These are phyloP conservation scores for Euura lappo DNA, from an alignment of 1,140 invertebrate genomes.

Conservation along the genomic window DNA sequence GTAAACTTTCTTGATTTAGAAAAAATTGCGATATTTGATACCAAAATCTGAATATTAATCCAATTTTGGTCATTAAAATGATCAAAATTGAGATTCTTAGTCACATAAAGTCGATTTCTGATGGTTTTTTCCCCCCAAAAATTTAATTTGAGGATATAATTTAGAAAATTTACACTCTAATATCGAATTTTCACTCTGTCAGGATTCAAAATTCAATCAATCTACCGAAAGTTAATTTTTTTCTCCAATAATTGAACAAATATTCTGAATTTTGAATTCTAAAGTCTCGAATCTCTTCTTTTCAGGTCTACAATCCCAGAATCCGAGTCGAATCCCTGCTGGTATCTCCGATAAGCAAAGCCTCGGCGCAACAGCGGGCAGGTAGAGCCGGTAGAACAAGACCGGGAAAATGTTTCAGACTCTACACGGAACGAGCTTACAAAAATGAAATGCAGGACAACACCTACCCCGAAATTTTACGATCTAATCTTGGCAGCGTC, in stretches of 20 bases:
- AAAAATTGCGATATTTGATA: too few species aligned
- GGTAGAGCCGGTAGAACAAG: slow-evolving; percentile 95
- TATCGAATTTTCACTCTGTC: too few species aligned
- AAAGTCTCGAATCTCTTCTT: slow-evolving; percentile 21
- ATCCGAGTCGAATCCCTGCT: slow-evolving; percentile 97
- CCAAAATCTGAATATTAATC: too few species aligned
- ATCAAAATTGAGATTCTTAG: too few species aligned
- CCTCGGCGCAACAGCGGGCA: slow-evolving; percentile 98
- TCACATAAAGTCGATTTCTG: too few species aligned
- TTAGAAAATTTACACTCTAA: too few species aligned
- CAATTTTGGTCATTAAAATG: too few species aligned
- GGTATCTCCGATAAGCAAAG: slow-evolving; percentile 98
- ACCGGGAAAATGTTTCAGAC: slow-evolving; percentile 97
- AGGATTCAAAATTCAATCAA: slow-evolving; percentile 8
- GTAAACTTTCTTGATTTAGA: too few species aligned
- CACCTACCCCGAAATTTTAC: slow-evolving; percentile 98
- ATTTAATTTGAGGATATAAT: too few species aligned
- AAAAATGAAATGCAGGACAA: slow-evolving; percentile 99
- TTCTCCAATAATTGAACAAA: not conserved
- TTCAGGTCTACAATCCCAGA: slow-evolving; percentile 91
- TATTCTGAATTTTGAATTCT: slow-evolving; percentile 13
- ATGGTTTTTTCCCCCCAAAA: too few species aligned
- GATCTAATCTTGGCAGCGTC: slow-evolving; percentile 96
- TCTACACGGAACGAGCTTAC: slow-evolving; percentile 99
- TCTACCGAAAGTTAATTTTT: slow-evolving; percentile 6